phyloP scores from a whole-genome alignment of 2,888 invertebrate species.

The Trissolcus brochymenae region DNA sequence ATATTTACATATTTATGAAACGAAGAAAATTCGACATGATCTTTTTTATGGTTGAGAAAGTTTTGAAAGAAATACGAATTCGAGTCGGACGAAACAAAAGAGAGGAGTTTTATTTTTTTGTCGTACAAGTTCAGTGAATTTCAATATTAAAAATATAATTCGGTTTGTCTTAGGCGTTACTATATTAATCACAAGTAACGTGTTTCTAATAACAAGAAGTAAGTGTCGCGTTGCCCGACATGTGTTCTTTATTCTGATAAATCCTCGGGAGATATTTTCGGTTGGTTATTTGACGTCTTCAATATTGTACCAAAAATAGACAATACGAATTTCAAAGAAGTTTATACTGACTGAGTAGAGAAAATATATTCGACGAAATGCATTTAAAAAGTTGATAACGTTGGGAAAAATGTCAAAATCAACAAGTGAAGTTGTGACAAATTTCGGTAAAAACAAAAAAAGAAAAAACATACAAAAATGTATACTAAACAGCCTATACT shows the following conservation, averaged over 20 bases:
- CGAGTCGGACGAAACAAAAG: no score
- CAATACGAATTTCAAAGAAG: constrained; percentile 6
- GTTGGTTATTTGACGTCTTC: constrained; percentile 1
- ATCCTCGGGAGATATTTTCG: constrained; percentile 13
- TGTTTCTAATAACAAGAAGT: constrained; percentile 14
- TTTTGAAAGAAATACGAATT: no score
- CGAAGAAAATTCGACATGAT: neutral
- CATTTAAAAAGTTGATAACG: no score
- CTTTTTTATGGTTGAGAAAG: no score
- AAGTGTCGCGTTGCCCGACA: constrained; percentile 30
- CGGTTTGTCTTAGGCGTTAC: constrained; percentile 5
- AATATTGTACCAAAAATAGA: constrained; percentile 22
- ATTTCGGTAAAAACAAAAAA: no score
- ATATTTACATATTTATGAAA: neutral
- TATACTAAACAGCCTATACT: no score
- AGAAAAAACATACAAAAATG: no score
- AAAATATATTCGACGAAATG: no score
- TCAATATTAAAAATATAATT: constrained; percentile 7
- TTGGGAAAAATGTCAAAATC: no score
- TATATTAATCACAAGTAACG: constrained; percentile 17
- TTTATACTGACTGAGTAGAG: neutral
- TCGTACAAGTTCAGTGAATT: neutral
- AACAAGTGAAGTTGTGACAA: no score
- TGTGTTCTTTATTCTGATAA: constrained; percentile 26
- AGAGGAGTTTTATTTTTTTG: neutral